These are phyloP conservation scores for Coleophora deauratella DNA, from an alignment of 2,888 invertebrate genomes.

Conservation along the genomic window DNA sequence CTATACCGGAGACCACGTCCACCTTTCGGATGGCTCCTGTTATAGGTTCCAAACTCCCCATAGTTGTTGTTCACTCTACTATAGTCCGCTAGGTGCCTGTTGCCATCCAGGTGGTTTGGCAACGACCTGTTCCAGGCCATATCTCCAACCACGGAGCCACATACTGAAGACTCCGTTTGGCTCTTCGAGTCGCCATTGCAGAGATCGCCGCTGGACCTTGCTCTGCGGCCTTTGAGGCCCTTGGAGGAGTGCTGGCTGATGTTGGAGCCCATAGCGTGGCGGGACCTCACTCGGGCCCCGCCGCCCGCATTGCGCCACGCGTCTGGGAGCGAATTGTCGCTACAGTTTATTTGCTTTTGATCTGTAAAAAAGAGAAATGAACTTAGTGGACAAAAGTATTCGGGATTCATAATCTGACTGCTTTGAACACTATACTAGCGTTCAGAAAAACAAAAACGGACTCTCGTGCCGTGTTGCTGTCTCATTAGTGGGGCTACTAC, in stretches of 20 bases:
- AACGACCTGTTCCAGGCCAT: slow-evolving; percentile 75
- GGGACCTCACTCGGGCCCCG: slow-evolving; percentile 67
- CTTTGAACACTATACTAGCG: too few relatives aligned
- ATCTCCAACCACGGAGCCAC: slow-evolving; percentile 66
- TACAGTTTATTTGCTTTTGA: slow-evolving; percentile 21
- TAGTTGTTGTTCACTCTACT: slow-evolving; percentile 74
- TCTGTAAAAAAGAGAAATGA: slow-evolving; percentile 1
- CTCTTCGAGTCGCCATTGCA: slow-evolving; percentile 76
- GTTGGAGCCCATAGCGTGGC: slow-evolving; percentile 83
- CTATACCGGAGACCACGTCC: slow-evolving; percentile 62
- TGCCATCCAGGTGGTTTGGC: slow-evolving; percentile 80
- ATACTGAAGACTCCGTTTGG: slow-evolving; percentile 65
- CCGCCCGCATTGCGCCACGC: slow-evolving; percentile 51
- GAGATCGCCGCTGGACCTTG: slow-evolving; percentile 83
- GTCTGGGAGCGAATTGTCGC: slow-evolving; percentile 28
- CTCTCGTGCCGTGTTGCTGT: too few relatives aligned
- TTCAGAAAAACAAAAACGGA: too few relatives aligned
- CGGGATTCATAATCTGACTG: too few relatives aligned
- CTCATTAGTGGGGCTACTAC: too few relatives aligned
- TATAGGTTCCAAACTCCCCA: slow-evolving; percentile 61
- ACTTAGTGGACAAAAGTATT: neutral
- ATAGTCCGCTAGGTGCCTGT: slow-evolving; percentile 72
- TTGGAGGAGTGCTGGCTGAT: slow-evolving; percentile 84
- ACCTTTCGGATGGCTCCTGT: slow-evolving; percentile 58
- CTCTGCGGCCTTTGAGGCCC: slow-evolving; percentile 80